Evolutionary conservation across 1,140 invertebrate species (phyloP).

Genomic region (Parasteatoda tepidariorum): DNA sequence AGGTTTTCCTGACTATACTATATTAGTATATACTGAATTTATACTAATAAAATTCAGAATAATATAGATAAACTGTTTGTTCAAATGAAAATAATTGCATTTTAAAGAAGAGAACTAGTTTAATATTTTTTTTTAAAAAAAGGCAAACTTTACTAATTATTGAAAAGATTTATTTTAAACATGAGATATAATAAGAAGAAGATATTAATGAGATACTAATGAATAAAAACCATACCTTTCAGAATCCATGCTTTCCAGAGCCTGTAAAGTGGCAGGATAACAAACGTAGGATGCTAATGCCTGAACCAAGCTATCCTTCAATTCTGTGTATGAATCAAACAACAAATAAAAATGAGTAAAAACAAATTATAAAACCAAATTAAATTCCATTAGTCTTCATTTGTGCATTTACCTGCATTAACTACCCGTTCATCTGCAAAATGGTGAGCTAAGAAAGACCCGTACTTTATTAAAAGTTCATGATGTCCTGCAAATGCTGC

Average conservation of each 20-base stretch:
- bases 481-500: conserved; percentile 67
- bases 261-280: conserved; percentile 73
- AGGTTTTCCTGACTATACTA: too few relatives aligned
- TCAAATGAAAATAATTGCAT: too few relatives aligned
- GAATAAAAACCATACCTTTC: conserved; percentile 67
- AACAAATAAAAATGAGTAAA: background rate
- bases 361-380: background rate
- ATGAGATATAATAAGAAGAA: conserved; percentile 13
- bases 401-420: conserved; percentile 71
- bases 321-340: conserved; percentile 70
- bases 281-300: conserved; percentile 80
- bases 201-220: background rate
- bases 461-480: conserved; percentile 74
- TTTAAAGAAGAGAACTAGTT: too few relatives aligned
- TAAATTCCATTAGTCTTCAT: background rate
- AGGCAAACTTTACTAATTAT: too few relatives aligned
- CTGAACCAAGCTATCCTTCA: conserved; percentile 81
- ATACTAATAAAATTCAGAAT: too few relatives aligned
- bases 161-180: too few relatives aligned
- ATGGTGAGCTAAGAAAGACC: conserved; percentile 79
- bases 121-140: too few relatives aligned
- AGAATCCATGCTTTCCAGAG: conserved; percentile 75
- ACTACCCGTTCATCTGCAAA: conserved; percentile 82
- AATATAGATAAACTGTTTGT: too few relatives aligned
- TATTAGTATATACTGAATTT: too few relatives aligned